phyloP scores from a whole-genome alignment of 2,797 vertebrate genomes.

The Hybognathus amarus region DNA sequence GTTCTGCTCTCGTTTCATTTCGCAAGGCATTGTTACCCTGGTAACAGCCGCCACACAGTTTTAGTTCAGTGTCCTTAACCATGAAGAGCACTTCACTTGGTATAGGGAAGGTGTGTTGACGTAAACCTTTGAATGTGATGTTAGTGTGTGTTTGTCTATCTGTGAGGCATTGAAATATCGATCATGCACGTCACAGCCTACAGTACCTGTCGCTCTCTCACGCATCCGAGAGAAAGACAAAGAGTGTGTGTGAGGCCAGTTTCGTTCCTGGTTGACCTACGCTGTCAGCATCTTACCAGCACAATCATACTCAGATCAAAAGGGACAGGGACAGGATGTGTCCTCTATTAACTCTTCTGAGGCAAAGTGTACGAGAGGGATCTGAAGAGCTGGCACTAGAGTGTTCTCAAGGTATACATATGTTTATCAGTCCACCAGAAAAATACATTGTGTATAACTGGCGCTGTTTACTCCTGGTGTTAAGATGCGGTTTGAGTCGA shows the following conservation, averaged over 20 bases:
- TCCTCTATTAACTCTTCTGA: slow-evolving; percentile 1
- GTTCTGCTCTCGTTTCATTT: slow-evolving; percentile 36
- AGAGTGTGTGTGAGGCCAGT: slow-evolving; percentile 18
- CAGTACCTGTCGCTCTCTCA: slow-evolving; percentile 18
- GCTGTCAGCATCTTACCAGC: neutral
- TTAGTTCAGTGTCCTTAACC: slow-evolving; percentile 51
- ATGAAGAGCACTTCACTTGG: slow-evolving; percentile 20
- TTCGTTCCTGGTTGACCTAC: slow-evolving; percentile 21
- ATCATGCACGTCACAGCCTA: neutral
- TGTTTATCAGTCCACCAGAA: neutral
- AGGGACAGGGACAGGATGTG: slow-evolving; percentile 10
- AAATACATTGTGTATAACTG: neutral
- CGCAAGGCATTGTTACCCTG: slow-evolving; percentile 45
- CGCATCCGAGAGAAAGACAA: slow-evolving; percentile 13
- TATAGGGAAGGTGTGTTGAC: slow-evolving; percentile 48
- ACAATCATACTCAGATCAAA: too few species aligned
- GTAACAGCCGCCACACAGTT: slow-evolving; percentile 48
- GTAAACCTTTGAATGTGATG: slow-evolving; percentile 22
- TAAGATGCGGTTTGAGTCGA: too few species aligned
- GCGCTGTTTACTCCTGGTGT: too few species aligned
- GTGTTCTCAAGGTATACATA: neutral
- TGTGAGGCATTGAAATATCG: slow-evolving; percentile 13
- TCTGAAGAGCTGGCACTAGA: slow-evolving; percentile 6
- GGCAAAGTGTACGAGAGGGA: neutral
- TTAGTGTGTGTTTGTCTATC: slow-evolving; percentile 31